These are phyloP conservation scores for Ganaspis sp. DNA, from an alignment of 1,140 invertebrate species.

Conservation along the genomic window DNA sequence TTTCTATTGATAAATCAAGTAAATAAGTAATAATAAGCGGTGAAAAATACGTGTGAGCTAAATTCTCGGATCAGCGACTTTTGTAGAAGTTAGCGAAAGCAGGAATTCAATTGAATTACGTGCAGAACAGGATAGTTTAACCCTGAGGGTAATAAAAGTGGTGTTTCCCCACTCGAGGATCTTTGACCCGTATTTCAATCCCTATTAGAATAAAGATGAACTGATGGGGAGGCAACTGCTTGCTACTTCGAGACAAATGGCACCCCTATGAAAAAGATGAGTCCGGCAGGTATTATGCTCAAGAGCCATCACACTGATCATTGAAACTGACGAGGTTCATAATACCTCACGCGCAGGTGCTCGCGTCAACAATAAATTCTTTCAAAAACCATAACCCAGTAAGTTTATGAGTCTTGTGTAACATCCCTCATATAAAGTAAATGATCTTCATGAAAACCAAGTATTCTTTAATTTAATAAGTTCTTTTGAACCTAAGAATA, in stretches of 20 bases:
- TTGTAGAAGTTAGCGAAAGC: too few relatives aligned
- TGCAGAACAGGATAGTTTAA: neutral
- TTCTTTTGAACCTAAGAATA: neutral
- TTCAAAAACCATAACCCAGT: neutral
- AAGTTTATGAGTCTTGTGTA: neutral
- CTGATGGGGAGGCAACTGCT: constrained; percentile 16
- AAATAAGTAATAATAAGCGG: too few relatives aligned
- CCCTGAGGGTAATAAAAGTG: neutral
- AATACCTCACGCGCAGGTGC: constrained; percentile 12
- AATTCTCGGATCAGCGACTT: too few relatives aligned
- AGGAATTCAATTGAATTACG: too few relatives aligned
- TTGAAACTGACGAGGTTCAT: constrained; percentile 25
- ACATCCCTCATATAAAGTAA: constrained; percentile 18
- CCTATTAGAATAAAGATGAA: constrained; percentile 4
- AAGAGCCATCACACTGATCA: neutral
- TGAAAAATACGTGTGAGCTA: too few relatives aligned
- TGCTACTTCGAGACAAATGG: constrained; percentile 24
- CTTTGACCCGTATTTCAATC: constrained; percentile 25
- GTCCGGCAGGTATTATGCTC: constrained; percentile 20
- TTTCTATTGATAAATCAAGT: too few relatives aligned
- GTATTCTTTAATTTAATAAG: neutral
- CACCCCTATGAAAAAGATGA: constrained; percentile 22
- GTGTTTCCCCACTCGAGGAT: neutral
- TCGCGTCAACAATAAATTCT: constrained; percentile 7
- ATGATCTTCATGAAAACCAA: neutral